Base-by-base conservation (phyloP, 2,797 vertebrate genomes). In the Chaetodon trifasciatus region DNA sequence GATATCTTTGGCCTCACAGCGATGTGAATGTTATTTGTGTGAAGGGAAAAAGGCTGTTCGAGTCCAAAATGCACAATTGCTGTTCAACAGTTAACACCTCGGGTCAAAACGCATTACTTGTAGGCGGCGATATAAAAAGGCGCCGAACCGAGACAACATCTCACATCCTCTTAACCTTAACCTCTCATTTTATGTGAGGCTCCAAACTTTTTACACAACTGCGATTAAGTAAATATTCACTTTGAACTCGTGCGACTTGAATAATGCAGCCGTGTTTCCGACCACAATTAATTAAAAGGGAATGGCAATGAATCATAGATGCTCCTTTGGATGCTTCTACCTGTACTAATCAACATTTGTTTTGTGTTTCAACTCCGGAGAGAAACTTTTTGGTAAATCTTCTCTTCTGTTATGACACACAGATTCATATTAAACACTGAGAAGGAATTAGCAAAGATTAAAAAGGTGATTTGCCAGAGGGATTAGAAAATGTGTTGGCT, bases 71-170 rank as follows among this genome's bases (percentile, higher is more conserved):
- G 83, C 71, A 70, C 77, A 63, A 82, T 52, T 76, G 80, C 62
- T 72, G 64, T 66, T 87, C 57, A 84, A 74, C 76, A 69, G 77
- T 79, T 86, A 82, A 88, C 89, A 86, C 71, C 19, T 4, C 39
- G 63, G 89, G 90, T 92, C 86, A 88, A 76, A 79, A 79, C 87
- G 89, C 88, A 86, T 92, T 90, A 90, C 82, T 78, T 7, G 66
- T 71, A 73, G 85, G 74, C 53, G 11, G 83, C 17, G 52, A 83
- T 78, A 78, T 85, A 83, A 88, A 86, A 79, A 78, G 70, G 21
- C 53, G n/a, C 50, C 28, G 71, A 82, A 81, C 57, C 85, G 55
- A 84, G 81, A 47, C 9, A 5, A 70, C 53, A 70, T 81, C 79
- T 90, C 85, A 76, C 77, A 72, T 89, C 76, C 85, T 89, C 79